phyloP scores from a whole-genome alignment of 1,140 invertebrate genomes.

The Tetranychus urticae region DNA sequence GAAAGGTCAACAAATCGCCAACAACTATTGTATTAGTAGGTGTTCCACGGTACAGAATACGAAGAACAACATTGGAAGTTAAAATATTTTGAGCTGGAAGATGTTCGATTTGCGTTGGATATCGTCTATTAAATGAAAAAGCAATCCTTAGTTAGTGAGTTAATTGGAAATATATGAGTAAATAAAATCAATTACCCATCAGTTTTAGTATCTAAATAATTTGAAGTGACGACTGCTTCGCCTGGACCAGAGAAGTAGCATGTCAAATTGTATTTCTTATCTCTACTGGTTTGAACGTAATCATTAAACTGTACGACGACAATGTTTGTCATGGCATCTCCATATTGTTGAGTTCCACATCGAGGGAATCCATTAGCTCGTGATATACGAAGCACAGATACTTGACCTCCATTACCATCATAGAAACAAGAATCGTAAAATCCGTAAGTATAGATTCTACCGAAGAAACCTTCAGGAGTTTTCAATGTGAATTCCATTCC shows the following conservation, averaged over 20 bases:
- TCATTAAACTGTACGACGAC: conserved; percentile 81
- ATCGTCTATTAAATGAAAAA: conserved; percentile 27
- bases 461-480: conserved; percentile 62
- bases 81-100: conserved; percentile 66
- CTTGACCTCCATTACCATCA: conserved; percentile 56
- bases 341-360: conserved; percentile 70
- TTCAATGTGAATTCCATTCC: conserved; percentile 75
- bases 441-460: conserved; percentile 69
- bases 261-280: conserved; percentile 73
- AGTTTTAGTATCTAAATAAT: conserved; percentile 65
- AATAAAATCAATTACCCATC: conserved; percentile 11
- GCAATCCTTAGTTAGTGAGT: background rate
- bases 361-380: conserved; percentile 69
- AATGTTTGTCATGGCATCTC: conserved; percentile 76
- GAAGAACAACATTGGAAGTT: conserved; percentile 55
- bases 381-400: conserved; percentile 55
- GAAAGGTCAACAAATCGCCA: conserved; percentile 71
- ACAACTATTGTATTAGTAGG: conserved; percentile 79
- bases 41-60: conserved; percentile 62
- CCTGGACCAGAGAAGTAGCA: conserved; percentile 69
- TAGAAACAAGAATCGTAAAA: conserved; percentile 76
- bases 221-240: conserved; percentile 72
- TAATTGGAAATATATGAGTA: background rate
- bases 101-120: conserved; percentile 71
- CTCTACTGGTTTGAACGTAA: conserved; percentile 64